Base-by-base conservation (phyloP, 1,140 invertebrate species). In the Ceratina japonica region DNA sequence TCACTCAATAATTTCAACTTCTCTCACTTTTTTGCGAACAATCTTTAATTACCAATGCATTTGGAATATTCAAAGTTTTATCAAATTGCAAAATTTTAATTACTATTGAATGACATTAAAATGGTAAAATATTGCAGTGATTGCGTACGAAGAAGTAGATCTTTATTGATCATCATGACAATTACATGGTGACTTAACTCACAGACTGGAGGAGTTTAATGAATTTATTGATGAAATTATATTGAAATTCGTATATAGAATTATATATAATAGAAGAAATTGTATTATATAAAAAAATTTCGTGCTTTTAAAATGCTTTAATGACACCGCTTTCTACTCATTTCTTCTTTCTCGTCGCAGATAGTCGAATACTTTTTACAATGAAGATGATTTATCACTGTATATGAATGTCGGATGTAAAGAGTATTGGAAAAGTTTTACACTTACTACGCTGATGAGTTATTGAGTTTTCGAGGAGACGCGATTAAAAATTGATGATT, bases 401-500 rank as follows among this genome's bases (percentile, higher is more conserved):
- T 52, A 24, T 52, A 10, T 44, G 37, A 44, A 44, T 8, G 49
- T 16, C 4, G 44, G 20, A 66, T 66, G 44, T 52, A 52, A 52
- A 68, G 49, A 2, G 49, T 52, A 68, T 52, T 52, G 65, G 65
- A 52, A 56, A 70, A 70, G 68, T 70, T 70, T 58, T 20, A n/a
- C 27, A 56, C 51, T 70, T 70, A 58, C 37, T 31, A n/a, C 52
- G 52, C 7, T 62, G 56, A 62, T 27, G 31, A 44, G 31, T 72
- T 37, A 31, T 70, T n/a, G 52, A 20, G 54, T 20, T 3, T 16
- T n/a, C 20, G 16, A 52, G 22, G 49, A 68, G 65, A 2, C 4
- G 37, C 16, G 58, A 72, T 72, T 72, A 72, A 72, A 72, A 62
- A 59, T 59, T 61, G 58, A 72, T 20, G 58, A 49, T 16, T 18